A percentile compares a stretch with the other conserved stretches of the same genome.
Conservation (phyloP, 2,888 invertebrate species). For the Nasonovia ribisnigri region DNA sequence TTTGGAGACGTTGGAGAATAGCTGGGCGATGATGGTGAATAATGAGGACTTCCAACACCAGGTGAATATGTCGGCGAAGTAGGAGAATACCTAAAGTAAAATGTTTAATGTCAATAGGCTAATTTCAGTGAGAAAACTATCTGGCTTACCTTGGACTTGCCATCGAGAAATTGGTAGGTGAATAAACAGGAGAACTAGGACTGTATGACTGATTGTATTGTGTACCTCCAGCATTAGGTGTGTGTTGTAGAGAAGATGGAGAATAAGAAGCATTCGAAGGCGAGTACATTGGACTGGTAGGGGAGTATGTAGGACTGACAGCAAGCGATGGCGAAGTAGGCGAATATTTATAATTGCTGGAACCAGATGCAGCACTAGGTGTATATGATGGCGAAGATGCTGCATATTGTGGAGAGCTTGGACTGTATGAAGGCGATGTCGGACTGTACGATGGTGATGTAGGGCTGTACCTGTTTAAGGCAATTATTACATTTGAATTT, state of each 20-base stretch:
- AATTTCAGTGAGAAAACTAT: background rate
- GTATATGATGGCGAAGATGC: slow-evolving; percentile 73
- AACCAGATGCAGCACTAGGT: slow-evolving; percentile 70
- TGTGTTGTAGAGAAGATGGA: slow-evolving; percentile 70
- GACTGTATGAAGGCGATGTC: slow-evolving; percentile 78
- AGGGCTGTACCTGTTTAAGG: slow-evolving; percentile 74
- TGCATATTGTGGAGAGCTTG: slow-evolving; percentile 76
- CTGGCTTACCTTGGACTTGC: slow-evolving; percentile 57
- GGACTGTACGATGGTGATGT: slow-evolving; percentile 85
- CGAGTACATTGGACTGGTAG: slow-evolving; percentile 84
- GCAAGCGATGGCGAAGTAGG: slow-evolving; percentile 89
- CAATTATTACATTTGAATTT: background rate
- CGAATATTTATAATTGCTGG: slow-evolving; percentile 79
- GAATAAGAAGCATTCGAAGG: slow-evolving; percentile 77
- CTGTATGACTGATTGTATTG: slow-evolving; percentile 73
- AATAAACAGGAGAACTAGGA: slow-evolving; percentile 79
- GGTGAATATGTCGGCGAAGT: slow-evolving; percentile 81
- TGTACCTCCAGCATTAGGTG: slow-evolving; percentile 46
- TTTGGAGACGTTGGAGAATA: slow-evolving; percentile 80
- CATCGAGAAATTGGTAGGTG: slow-evolving; percentile 72
- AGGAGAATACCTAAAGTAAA: slow-evolving; percentile 72
- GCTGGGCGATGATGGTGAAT: slow-evolving; percentile 83
- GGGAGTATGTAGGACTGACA: slow-evolving; percentile 84
- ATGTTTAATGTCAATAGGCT: background rate
- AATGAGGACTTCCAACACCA: slow-evolving; percentile 80